These are phyloP conservation scores for Arctocebus calabarensis DNA, from an alignment of 2,797 vertebrate genomes.

Conservation along the genomic window DNA sequence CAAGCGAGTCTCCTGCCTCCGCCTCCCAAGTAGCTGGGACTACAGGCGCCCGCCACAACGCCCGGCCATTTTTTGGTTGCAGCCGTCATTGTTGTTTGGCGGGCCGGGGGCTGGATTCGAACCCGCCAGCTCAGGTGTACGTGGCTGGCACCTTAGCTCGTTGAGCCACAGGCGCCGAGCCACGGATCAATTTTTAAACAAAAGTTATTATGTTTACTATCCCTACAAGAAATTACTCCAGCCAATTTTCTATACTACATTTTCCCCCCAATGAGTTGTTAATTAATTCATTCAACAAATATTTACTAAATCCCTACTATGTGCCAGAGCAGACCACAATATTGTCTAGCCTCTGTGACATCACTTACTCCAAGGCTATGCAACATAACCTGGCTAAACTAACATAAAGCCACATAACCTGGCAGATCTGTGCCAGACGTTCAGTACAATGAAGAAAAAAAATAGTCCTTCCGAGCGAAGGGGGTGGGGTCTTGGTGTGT, in stretches of 20 bases:
- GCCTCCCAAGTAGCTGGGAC: too few species aligned
- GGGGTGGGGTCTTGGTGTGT: too few species aligned
- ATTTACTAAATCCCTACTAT: slow-evolving; percentile 33
- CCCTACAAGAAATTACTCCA: not conserved
- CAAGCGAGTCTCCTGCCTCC: too few species aligned
- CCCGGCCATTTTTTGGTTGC: too few species aligned
- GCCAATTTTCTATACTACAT: not conserved
- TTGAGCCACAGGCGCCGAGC: too few species aligned
- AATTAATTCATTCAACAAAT: slow-evolving; percentile 50
- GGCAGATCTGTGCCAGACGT: not conserved
- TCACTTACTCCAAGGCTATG: not conserved
- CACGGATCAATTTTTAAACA: not conserved
- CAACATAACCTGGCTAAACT: not conserved
- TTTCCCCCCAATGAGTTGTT: slow-evolving; percentile 7
- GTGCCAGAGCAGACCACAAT: not conserved
- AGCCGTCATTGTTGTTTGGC: too few species aligned
- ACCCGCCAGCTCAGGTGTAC: too few species aligned
- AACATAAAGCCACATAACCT: not conserved
- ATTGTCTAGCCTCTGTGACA: not conserved
- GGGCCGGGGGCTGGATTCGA: too few species aligned
- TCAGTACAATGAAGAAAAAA: not conserved
- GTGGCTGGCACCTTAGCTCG: too few species aligned
- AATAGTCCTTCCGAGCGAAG: not conserved
- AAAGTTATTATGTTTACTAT: not conserved
- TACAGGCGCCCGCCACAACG: too few species aligned